A percentile compares a stretch with the other conserved stretches of the same genome.
phyloP scores from a whole-genome alignment of 2,888 invertebrate species.

The Andrena marginata region DNA sequence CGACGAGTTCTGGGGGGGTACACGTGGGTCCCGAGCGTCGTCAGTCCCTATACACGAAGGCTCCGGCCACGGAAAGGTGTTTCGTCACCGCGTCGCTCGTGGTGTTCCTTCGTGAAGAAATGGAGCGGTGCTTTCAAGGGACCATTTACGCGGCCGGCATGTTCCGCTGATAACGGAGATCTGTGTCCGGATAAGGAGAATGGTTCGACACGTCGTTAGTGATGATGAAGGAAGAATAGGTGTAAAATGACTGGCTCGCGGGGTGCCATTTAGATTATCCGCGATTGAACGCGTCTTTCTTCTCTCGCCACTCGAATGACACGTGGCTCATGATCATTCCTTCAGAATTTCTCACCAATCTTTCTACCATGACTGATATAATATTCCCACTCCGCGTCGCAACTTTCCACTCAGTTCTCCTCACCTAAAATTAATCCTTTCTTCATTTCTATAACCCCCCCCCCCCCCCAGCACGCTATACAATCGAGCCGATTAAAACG shows the following conservation, averaged over 20 bases:
- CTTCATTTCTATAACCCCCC: background rate
- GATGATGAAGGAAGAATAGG: background rate
- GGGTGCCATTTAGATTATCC: no score
- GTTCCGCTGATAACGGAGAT: background rate
- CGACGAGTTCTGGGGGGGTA: background rate
- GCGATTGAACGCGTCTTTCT: no score
- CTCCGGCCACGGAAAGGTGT: slow-evolving; percentile 1
- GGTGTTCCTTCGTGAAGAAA: no score
- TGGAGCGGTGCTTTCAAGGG: background rate
- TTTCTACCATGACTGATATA: no score
- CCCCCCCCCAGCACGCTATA: background rate
- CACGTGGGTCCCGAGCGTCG: background rate
- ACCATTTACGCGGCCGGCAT: background rate
- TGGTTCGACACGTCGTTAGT: background rate
- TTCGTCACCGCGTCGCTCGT: slow-evolving; percentile 7
- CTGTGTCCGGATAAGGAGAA: background rate
- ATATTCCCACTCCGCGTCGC: no score
- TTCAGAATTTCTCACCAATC: no score
- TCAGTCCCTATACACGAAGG: background rate
- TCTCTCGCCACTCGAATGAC: no score
- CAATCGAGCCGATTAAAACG: background rate
- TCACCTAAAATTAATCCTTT: background rate
- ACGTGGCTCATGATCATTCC: no score
- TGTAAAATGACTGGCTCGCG: no score
- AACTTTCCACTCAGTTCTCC: background rate